Conservation (phyloP, 2,888 invertebrate species). For the Thumatha senex region DNA sequence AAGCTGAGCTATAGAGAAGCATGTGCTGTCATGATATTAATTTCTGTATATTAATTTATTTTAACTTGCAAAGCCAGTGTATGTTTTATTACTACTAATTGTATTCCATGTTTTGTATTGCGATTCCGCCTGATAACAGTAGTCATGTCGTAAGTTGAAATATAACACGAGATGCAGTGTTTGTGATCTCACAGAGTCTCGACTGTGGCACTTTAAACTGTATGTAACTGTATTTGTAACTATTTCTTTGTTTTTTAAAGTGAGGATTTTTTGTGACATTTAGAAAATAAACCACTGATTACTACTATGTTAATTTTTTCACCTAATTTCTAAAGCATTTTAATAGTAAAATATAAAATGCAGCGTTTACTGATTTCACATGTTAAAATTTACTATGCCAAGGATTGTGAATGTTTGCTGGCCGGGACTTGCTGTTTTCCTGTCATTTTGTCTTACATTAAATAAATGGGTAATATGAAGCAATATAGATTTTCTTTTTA, state of each 20-base stretch:
- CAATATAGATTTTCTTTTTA: conserved; percentile 43
- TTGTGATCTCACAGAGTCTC: conserved; percentile 34
- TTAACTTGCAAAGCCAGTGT: conserved; percentile 28
- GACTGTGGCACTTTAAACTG: conserved; percentile 26
- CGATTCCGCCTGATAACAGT: conserved; percentile 40
- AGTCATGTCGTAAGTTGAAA: conserved; percentile 32
- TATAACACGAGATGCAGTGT: conserved; percentile 35
- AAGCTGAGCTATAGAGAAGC: conserved; percentile 3
- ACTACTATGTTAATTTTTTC: conserved; percentile 11
- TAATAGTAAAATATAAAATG: conserved; percentile 15
- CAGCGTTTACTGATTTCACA: conserved; percentile 16
- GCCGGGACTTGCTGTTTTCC: conserved; percentile 36
- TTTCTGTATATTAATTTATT: conserved; percentile 31
- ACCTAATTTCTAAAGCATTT: conserved; percentile 25
- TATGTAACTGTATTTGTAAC: conserved; percentile 23
- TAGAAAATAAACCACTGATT: no score
- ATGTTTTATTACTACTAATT: conserved; percentile 29
- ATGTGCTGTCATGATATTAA: conserved; percentile 35
- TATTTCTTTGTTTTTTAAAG: conserved; percentile 11
- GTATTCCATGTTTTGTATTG: conserved; percentile 36
- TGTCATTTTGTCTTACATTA: conserved; percentile 34
- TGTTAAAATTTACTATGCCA: conserved; percentile 23
- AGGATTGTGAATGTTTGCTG: conserved; percentile 31
- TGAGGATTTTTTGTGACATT: conserved; percentile 8
- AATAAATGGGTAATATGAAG: conserved; percentile 40